Evolutionary conservation across 2,797 vertebrate species (phyloP).

Genomic region (Meda fulgida): DNA sequence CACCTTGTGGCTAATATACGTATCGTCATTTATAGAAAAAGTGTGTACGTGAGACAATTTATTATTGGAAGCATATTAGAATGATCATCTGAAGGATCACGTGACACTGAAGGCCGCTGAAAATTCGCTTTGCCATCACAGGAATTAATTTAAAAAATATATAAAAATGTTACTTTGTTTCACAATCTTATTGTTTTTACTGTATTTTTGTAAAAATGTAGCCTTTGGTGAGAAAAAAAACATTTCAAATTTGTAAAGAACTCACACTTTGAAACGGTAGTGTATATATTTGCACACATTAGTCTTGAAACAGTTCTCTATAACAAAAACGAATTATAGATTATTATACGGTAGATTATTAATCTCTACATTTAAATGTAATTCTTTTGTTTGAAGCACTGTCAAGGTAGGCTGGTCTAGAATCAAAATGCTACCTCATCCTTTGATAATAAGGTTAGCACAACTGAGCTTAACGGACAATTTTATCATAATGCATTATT

Average conservation of each 20-base stretch:
- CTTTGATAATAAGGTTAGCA: not conserved
- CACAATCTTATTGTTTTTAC: not conserved
- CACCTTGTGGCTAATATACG: conserved; percentile 23
- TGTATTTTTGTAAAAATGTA: not conserved
- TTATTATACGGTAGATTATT: not conserved
- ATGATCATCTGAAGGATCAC: not conserved
- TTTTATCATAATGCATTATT: not conserved
- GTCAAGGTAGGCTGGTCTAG: not conserved
- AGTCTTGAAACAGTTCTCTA: not conserved
- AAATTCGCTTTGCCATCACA: not conserved
- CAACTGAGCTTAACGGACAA: not conserved
- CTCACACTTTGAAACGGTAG: not conserved
- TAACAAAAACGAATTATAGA: not conserved
- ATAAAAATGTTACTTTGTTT: not conserved
- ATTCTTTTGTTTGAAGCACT: not conserved
- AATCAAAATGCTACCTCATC: not conserved
- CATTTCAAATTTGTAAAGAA: not conserved
- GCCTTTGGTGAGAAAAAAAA: not conserved
- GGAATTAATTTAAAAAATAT: not conserved
- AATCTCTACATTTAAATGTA: not conserved
- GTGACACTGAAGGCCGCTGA: not conserved
- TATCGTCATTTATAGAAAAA: not conserved
- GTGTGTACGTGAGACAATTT: not conserved
- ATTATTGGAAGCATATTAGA: not conserved
- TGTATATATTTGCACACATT: not conserved